Percentiles rank a stretch among this genome's conserved stretches.
These are phyloP conservation scores for Alligator sinensis DNA, from an alignment of 2,113 vertebrate species.

Conservation along the genomic window DNA sequence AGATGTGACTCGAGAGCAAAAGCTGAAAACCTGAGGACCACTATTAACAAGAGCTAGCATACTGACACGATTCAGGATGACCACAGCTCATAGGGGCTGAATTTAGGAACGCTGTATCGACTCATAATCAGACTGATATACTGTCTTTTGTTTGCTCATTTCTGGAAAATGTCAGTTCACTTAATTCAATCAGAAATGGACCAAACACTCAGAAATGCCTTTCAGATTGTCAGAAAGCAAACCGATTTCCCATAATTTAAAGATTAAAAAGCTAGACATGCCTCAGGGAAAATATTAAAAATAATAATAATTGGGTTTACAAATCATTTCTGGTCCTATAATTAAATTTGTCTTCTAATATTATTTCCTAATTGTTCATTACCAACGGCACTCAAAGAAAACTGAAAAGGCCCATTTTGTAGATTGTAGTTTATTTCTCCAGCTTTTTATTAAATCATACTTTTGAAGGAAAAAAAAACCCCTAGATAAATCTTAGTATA, in stretches of 20 bases:
- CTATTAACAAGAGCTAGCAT: neutral
- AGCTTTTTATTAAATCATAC: neutral
- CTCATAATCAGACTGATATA: accelerated
- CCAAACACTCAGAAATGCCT: neutral
- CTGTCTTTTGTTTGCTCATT: neutral
- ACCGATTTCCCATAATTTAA: neutral
- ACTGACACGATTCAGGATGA: accelerated
- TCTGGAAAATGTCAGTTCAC: neutral
- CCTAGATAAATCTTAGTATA: neutral
- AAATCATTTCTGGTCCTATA: neutral
- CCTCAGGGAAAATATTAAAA: neutral
- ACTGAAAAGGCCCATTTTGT: neutral
- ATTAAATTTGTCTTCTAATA: neutral
- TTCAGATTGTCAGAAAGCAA: neutral
- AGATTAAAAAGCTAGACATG: neutral
- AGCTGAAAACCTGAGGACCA: neutral
- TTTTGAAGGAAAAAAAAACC: neutral
- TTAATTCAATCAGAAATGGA: constrained; percentile 11
- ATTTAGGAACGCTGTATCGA: accelerated
- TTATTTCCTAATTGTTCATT: neutral
- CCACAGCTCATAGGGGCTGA: neutral
- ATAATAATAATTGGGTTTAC: constrained; percentile 4
- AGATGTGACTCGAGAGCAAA: neutral
- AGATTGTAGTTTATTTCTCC: neutral
- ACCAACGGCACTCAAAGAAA: constrained; percentile 4